Evolutionary conservation across 2,888 invertebrate genomes (phyloP).

Genomic region (Epicampocera succincta): DNA sequence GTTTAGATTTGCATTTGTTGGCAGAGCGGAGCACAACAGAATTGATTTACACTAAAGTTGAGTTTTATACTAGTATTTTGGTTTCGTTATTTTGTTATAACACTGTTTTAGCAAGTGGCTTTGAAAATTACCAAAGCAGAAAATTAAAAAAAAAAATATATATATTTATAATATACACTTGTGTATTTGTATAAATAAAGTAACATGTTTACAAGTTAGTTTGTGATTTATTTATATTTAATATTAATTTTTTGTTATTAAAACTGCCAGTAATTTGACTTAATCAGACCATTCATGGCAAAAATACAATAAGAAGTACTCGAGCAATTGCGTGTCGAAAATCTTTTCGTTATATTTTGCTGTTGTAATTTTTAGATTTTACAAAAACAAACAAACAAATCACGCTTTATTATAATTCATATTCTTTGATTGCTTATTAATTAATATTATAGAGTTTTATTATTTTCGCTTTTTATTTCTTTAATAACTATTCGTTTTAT

Average conservation of each 20-base stretch:
- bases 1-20: conserved; percentile 22
- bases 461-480: conserved; percentile 27
- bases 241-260: conserved; percentile 2
- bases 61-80: not conserved
- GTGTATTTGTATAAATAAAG: no score
- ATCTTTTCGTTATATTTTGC: conserved; percentile 9
- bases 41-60: conserved; percentile 13
- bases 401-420: conserved; percentile 5
- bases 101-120: conserved; percentile 54
- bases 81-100: not conserved
- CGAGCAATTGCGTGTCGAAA: conserved; percentile 51
- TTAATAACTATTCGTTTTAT: not conserved
- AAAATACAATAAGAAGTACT: conserved; percentile 24
- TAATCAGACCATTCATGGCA: conserved; percentile 39
- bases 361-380: not conserved
- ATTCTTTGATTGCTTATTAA: conserved; percentile 17
- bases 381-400: conserved; percentile 8
- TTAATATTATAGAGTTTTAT: conserved; percentile 33
- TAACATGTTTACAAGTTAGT: no score
- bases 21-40: not conserved
- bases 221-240: not conserved
- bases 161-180: not conserved
- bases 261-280: conserved; percentile 43
- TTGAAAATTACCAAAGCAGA: conserved; percentile 66
- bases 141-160: conserved; percentile 54